These are phyloP conservation scores for Microcebus ravelobensis DNA, from an alignment of 2,113 vertebrate genomes.

Conservation along the genomic window DNA sequence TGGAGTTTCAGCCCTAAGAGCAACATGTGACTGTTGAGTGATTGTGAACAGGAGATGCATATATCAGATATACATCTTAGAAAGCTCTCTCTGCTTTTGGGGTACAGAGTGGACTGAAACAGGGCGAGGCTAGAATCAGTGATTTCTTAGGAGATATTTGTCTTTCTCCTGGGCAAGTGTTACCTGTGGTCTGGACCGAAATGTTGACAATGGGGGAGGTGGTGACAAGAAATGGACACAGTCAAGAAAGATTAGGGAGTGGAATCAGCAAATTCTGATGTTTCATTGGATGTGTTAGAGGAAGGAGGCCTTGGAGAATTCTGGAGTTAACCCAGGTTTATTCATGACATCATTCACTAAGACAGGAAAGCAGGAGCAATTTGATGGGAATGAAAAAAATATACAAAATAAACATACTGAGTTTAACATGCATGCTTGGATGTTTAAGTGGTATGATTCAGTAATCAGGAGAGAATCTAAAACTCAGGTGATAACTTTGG, in stretches of 20 bases:
- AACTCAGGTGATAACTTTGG: background rate
- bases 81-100: background rate
- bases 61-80: background rate
- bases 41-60: background rate
- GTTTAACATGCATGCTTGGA: background rate
- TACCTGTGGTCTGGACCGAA: background rate
- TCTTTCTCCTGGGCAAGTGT: background rate
- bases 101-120: background rate
- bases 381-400: background rate
- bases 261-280: background rate
- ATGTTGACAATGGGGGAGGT: background rate
- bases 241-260: background rate
- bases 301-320: background rate
- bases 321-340: background rate
- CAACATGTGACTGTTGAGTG: background rate
- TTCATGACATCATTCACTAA: background rate
- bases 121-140: background rate
- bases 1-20: background rate
- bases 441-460: background rate
- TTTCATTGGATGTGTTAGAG: background rate
- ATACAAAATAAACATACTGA: background rate
- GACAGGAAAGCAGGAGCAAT: background rate
- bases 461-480: background rate
- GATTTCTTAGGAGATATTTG: background rate
- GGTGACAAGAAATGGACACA: background rate